Evolutionary conservation across 2,888 invertebrate species (phyloP), one percentile per base, ranked within the genome.

Genomic region (Holacanthella duospinosa): DNA sequence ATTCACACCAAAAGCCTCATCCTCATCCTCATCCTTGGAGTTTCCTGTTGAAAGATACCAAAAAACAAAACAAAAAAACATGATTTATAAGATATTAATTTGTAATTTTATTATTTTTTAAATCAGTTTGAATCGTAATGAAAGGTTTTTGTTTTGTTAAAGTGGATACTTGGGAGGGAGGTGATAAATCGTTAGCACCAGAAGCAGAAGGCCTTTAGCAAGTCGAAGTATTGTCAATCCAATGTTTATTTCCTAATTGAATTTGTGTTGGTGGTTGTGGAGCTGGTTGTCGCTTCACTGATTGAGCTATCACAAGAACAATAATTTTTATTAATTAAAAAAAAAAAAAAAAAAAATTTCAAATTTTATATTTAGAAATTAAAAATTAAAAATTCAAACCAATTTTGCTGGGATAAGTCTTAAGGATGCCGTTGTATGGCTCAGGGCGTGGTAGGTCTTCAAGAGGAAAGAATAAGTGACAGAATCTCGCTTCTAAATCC

Each of bases 401-500:
- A 77, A 80, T 80, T 77, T 82, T 82, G 77, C 84, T 85, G 78
- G 83, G 84, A 80, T 87, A 87, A 59, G 84, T 81, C 78, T 87
- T 87, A 48, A 81, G 77, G 74, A 85, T 79, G 73, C 84, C 82
- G 71, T 81, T 79, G 78, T 85, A 88, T 64, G 83, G 82, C 71
- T 84, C 85, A 12, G 89, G 89, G 27, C 79, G 78, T 9, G 89
- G 87, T 77, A 89, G 86, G 70, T 79, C 79, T 63, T 80, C 77
- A 1, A 82, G 75, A 19, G 83, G 77, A 68, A 81, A 82, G 79
- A 89, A 89, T 71, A 82, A 77, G 56, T 83, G 82, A 29, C 81
- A 81, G 77, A 86, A 89, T 65, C 85, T 82, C 36, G 81, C 78
- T 72, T 88, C 88, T 71, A 89, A 80, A 74, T 88, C 88, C 2